These are phyloP conservation scores for Anarsia innoxiella DNA, from an alignment of 2,888 invertebrate genomes.

Conservation along the genomic window DNA sequence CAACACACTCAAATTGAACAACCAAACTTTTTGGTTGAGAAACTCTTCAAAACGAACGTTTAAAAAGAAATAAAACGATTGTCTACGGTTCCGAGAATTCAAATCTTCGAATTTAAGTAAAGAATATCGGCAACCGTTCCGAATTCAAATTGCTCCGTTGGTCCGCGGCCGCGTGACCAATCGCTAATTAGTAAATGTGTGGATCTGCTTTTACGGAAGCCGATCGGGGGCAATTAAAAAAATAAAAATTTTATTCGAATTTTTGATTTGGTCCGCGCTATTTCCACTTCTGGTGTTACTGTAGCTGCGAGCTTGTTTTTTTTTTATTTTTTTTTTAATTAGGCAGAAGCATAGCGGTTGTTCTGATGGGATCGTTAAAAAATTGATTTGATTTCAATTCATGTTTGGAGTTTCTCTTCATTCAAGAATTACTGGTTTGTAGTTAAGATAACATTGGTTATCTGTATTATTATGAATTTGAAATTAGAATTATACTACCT, in stretches of 20 bases:
- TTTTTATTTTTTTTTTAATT: slow-evolving; percentile 21
- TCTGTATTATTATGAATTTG: too few relatives aligned
- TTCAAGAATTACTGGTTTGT: too few relatives aligned
- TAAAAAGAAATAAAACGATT: too few relatives aligned
- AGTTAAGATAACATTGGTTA: too few relatives aligned
- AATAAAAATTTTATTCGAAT: slow-evolving; percentile 60
- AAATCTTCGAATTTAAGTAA: too few relatives aligned
- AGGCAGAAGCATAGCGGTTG: slow-evolving; percentile 25
- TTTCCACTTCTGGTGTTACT: slow-evolving; percentile 59
- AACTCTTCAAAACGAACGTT: too few relatives aligned
- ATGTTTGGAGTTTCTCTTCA: too few relatives aligned
- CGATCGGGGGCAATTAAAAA: slow-evolving; percentile 68
- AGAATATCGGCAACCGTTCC: too few relatives aligned
- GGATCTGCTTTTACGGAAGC: slow-evolving; percentile 63
- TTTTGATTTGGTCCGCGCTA: slow-evolving; percentile 61
- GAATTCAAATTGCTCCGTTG: slow-evolving; percentile 66
- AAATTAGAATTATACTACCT: too few relatives aligned
- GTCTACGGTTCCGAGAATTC: too few relatives aligned
- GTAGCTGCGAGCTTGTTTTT: slow-evolving; percentile 30
- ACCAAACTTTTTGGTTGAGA: too few relatives aligned
- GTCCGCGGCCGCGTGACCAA: slow-evolving; percentile 69
- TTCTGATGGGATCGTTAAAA: slow-evolving; percentile 9
- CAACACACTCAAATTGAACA: too few relatives aligned
- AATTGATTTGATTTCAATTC: slow-evolving; percentile 13
- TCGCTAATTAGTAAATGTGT: slow-evolving; percentile 73